Conservation (phyloP, 2,797 vertebrate species). For the Pangasius djambal region DNA sequence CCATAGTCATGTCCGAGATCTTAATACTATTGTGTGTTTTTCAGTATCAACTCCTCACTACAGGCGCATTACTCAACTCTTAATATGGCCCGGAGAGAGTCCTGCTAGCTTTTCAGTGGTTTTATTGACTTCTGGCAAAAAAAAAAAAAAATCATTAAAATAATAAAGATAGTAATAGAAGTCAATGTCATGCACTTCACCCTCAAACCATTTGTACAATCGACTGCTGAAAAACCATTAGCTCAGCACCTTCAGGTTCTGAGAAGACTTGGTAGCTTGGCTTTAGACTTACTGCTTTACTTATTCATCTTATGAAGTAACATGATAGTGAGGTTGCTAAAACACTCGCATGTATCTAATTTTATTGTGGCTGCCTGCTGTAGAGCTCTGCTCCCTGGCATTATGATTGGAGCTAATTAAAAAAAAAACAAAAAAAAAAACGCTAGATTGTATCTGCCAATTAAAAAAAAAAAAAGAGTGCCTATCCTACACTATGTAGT, state of each 20-base stretch:
- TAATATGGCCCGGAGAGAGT: neutral
- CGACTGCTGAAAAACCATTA: neutral
- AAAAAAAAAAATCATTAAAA: neutral
- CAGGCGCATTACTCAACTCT: neutral
- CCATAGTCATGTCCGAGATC: neutral
- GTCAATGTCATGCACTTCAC: neutral
- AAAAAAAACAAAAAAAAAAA: neutral
- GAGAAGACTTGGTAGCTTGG: neutral
- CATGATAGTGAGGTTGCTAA: neutral
- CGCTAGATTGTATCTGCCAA: neutral
- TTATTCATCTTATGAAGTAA: neutral
- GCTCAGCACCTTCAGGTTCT: neutral
- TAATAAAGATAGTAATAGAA: conserved; percentile 4
- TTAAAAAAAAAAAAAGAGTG: neutral
- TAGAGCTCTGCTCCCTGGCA: neutral
- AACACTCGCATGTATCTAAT: neutral
- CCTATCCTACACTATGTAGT: neutral
- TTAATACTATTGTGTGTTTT: neutral
- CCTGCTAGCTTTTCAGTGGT: neutral
- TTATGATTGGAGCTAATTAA: neutral
- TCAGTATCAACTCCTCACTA: neutral
- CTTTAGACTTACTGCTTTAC: neutral
- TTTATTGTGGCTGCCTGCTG: neutral
- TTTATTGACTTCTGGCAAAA: neutral
- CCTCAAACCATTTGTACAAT: neutral